phyloP scores from a whole-genome alignment of 2,797 vertebrate genomes.

The Lepilemur ruficaudatus region DNA sequence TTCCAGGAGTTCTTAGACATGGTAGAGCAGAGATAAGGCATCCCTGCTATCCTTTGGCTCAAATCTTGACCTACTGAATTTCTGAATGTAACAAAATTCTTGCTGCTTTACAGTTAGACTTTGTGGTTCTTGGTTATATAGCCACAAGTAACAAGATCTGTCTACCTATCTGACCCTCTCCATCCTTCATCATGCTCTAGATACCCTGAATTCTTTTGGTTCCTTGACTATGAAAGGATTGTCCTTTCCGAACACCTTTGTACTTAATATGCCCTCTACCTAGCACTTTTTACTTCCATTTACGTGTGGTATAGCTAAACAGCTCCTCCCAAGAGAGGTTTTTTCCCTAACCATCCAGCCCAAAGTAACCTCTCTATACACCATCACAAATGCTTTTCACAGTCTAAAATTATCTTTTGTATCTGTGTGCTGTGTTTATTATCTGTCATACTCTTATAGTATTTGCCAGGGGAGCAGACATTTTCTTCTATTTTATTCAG shows the following conservation, averaged over 20 bases:
- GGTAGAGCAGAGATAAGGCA: not conserved
- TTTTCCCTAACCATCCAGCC: not conserved
- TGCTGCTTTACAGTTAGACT: not conserved
- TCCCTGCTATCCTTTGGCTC: not conserved
- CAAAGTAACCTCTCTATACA: not conserved
- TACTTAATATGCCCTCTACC: not conserved
- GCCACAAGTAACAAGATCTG: not conserved
- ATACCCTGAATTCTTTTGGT: not conserved
- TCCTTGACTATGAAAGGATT: not conserved
- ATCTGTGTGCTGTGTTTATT: not conserved
- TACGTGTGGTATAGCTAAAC: not conserved
- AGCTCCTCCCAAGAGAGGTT: not conserved
- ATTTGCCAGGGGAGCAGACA: not conserved
- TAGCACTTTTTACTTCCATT: not conserved
- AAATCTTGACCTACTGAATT: not conserved
- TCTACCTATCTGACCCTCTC: not conserved
- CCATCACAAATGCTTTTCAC: not conserved
- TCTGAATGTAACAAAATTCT: not conserved
- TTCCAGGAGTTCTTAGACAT: not conserved
- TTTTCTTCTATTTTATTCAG: not conserved
- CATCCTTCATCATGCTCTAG: not conserved
- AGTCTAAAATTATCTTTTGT: not conserved
- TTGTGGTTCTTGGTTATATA: not conserved
- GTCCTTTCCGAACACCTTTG: not conserved
- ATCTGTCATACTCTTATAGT: not conserved